Percentiles rank a stretch among this genome's conserved stretches.
Evolutionary conservation across 2,888 invertebrate genomes (phyloP).

Genomic region (Anodontia alba): DNA sequence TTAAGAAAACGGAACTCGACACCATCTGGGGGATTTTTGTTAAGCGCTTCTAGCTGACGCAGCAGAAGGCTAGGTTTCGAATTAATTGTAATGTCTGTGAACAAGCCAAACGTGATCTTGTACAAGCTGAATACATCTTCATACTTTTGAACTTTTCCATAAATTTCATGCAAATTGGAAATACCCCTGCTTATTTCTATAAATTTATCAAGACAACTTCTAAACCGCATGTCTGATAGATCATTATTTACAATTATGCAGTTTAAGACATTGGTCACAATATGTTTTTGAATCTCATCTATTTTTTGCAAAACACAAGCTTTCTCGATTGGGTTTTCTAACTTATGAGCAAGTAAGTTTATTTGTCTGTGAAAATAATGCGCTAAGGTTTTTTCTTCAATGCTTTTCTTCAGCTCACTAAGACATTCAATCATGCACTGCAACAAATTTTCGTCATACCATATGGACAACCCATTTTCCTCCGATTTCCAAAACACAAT

Average conservation of each 20-base stretch:
- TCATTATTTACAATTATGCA: background rate
- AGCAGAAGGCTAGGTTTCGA: background rate
- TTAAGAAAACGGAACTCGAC: background rate
- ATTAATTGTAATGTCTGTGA: background rate
- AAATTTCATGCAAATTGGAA: background rate
- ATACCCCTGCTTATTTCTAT: background rate
- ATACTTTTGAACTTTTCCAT: background rate
- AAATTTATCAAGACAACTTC: background rate
- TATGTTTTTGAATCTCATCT: background rate
- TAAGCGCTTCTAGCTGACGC: background rate
- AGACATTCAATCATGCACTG: constrained; percentile 13
- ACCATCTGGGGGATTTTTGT: no score
- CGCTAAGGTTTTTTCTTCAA: background rate
- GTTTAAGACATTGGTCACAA: background rate
- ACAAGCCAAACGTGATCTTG: constrained; percentile 1
- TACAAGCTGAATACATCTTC: background rate
- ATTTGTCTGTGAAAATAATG: constrained; percentile 26
- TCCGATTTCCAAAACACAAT: constrained; percentile 34
- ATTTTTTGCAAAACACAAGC: background rate
- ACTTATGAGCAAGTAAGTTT: constrained; percentile 31
- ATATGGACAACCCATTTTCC: constrained; percentile 7
- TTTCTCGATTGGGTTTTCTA: background rate
- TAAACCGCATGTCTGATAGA: background rate
- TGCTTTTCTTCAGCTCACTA: background rate
- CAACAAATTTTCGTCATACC: background rate